These are phyloP conservation scores for Apodemia mormo DNA, from an alignment of 2,888 invertebrate species.

Conservation along the genomic window DNA sequence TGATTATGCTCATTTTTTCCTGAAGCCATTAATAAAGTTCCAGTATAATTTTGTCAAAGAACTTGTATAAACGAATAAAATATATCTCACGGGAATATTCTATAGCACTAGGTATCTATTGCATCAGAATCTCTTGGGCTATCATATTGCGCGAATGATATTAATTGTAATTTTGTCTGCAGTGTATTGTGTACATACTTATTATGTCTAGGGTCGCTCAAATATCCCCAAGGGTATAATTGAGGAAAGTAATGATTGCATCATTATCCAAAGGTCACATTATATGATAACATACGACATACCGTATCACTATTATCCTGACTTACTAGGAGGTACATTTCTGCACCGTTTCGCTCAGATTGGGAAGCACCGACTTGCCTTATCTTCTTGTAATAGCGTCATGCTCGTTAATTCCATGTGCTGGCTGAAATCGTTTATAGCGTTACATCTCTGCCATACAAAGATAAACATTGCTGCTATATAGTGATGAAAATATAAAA, in stretches of 20 bases:
- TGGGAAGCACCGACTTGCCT: no score
- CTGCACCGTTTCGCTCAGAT: no score
- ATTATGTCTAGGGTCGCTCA: not conserved
- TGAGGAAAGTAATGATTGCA: not conserved
- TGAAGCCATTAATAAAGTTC: no score
- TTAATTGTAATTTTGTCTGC: not conserved
- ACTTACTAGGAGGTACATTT: no score
- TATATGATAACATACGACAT: not conserved
- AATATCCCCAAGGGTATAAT: not conserved
- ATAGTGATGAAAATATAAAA: no score
- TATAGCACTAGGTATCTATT: not conserved
- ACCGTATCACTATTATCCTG: no score
- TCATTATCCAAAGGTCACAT: not conserved
- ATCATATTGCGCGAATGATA: not conserved
- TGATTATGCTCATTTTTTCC: no score
- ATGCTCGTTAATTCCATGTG: no score
- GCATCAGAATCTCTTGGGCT: not conserved
- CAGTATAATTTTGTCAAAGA: no score
- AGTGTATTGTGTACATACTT: not conserved
- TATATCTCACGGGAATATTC: not conserved
- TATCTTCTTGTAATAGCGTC: no score
- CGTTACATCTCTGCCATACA: not conserved
- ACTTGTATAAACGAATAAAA: not conserved
- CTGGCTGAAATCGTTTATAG: no score
- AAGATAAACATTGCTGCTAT: no score